Evolutionary conservation across 2,113 vertebrate species (phyloP), one percentile per base, ranked within the genome.

Genomic region (Platysternon megacephalum): DNA sequence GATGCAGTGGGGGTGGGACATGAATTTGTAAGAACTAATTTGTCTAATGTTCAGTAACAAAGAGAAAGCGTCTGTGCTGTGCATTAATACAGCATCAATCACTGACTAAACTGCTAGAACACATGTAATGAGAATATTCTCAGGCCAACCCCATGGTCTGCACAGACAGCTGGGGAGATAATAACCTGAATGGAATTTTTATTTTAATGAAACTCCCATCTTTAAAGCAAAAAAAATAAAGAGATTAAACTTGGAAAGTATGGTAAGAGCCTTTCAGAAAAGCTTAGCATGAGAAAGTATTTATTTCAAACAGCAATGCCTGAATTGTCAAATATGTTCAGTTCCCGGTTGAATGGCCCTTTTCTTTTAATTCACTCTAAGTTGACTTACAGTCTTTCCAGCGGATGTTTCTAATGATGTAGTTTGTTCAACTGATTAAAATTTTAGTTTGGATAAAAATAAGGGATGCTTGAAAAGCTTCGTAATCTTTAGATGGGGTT

Each of bases 21-120:
- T 79, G 97, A 98, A 99, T 98, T 98, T 97, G 95, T 98, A 98
- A 98, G 97, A 93, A 96, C 98, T 98, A 98, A 99, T 99, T 98
- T 99, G 98, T 98, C 97, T 99, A 99, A 99, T 98, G 98, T 98
- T 98, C 79, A 10, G 97, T 97, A 99, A 99, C 98, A 99, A 99
- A 98, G 98, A 97, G 98, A 98, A 97, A 93, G 88, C 12, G 92
- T 97, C 97, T 98, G 93, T 87, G 90, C 94, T 49, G 53, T 93
- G 95, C 96, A 98, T 98, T 98, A 99, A 99, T 93, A 97, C 26
- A 86, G 91, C 98, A 99, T 99, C 98, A 98, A 98, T 99, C 99
- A 99, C 95, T 96, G 96, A 95, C 96, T 98, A 98, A 98, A 99
- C 98, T 97, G 97, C 92, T 98, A 93, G 97, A 90, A 92, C 85